A percentile compares a stretch with the other conserved stretches of the same genome.
phyloP scores from a whole-genome alignment of 2,888 invertebrate genomes.

The Lamellibrachia satsuma region DNA sequence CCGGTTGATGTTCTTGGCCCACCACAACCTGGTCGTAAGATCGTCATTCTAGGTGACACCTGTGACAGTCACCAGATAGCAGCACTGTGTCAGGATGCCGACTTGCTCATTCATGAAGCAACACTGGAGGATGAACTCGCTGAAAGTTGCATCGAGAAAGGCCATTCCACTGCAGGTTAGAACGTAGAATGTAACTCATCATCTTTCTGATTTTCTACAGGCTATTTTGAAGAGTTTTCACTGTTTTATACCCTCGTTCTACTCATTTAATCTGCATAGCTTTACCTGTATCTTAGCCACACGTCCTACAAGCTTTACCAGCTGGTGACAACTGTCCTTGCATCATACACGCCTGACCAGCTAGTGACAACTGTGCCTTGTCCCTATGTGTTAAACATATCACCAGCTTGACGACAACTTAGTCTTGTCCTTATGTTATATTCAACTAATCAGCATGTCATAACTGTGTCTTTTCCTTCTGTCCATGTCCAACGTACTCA shows the following conservation, averaged over 20 bases:
- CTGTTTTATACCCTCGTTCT: too few relatives aligned
- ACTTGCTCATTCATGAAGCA: slow-evolving; percentile 66
- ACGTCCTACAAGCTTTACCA: neutral
- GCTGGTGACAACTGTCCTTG: too few relatives aligned
- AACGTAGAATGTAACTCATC: neutral
- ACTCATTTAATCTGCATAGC: too few relatives aligned
- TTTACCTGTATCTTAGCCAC: too few relatives aligned
- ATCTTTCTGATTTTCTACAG: neutral
- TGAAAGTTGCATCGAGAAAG: slow-evolving; percentile 62
- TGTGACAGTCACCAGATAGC: slow-evolving; percentile 59
- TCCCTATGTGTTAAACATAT: neutral
- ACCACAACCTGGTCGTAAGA: slow-evolving; percentile 58
- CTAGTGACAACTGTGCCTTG: too few relatives aligned
- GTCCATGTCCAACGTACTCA: neutral
- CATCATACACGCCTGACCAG: too few relatives aligned
- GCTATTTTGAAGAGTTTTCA: neutral
- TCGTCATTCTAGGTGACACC: slow-evolving; percentile 66
- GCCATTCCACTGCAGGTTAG: slow-evolving; percentile 66
- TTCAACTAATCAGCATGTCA: neutral
- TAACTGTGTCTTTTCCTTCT: neutral
- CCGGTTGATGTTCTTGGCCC: slow-evolving; percentile 60
- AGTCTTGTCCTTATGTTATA: neutral
- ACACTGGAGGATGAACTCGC: slow-evolving; percentile 61
- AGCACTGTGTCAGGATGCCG: slow-evolving; percentile 57
- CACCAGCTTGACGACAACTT: neutral